Evolutionary conservation across 2,113 vertebrate species (phyloP).

Genomic region (Ptyas mucosa): DNA sequence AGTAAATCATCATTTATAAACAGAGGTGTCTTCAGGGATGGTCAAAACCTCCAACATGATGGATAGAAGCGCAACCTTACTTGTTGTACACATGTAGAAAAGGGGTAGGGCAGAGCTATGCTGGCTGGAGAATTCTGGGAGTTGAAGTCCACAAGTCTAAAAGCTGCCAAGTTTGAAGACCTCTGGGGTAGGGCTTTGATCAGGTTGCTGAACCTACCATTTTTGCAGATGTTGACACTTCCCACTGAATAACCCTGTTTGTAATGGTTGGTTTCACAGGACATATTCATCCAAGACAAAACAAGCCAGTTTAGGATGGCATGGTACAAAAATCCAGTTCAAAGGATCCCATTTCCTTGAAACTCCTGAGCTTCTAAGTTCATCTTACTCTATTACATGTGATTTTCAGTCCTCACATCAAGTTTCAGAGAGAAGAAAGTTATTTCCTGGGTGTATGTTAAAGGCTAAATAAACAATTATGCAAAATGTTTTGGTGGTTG

Average conservation of each 20-base stretch:
- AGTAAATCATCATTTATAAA: neutral
- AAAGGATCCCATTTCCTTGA: neutral
- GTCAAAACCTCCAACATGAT: neutral
- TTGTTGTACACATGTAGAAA: neutral
- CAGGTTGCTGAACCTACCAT: neutral
- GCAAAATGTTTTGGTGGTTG: neutral
- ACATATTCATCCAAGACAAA: neutral
- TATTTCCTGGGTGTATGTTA: neutral
- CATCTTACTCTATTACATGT: neutral
- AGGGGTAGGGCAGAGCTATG: neutral
- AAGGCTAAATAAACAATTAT: conserved; percentile 8
- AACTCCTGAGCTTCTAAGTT: neutral
- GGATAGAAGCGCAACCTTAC: neutral
- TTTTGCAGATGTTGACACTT: neutral
- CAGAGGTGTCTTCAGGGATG: neutral
- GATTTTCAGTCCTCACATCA: neutral
- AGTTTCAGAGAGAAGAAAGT: neutral
- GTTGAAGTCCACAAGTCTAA: too few relatives aligned
- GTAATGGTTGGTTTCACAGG: neutral
- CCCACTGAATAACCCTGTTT: neutral
- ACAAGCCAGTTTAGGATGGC: neutral
- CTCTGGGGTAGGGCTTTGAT: neutral
- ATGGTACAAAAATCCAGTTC: neutral
- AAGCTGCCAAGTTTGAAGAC: too few relatives aligned
- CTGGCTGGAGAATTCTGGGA: too few relatives aligned